Base-by-base conservation (phyloP, 2,113 vertebrate genomes). In the Artemisiospiza belli region DNA sequence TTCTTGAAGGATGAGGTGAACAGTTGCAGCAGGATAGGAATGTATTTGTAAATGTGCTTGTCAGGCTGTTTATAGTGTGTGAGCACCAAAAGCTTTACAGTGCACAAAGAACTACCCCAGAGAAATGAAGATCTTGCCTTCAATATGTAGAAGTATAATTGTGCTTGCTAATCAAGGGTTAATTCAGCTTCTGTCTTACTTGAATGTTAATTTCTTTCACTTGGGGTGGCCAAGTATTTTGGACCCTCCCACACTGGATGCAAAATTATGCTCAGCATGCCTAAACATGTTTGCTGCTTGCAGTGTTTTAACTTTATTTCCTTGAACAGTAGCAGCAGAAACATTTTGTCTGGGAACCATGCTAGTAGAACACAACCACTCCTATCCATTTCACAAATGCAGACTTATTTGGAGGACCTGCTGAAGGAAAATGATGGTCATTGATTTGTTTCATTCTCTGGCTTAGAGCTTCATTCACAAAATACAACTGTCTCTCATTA, bases 181-280 rank as follows among this genome's bases (percentile, higher is more conserved):
- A 96, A 95, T 87, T 89, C 79, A 58, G 57, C 58, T 82, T 74
- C 43, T 90, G 85, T 52, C 74, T 88, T 80, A 61, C 46, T 82
- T 68, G 37, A 92, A 62, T 57, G 41, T 77, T 78, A 25, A 47
- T 79, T 95, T 94, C 39, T 85, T 91, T 91, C 80, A 37, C 58
- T 88, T 87, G 92, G 83, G 89, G 74, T 93, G 92, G 87, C 90
- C 69, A 90, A 93, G 44, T 92, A 90, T 84, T 96, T 90, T 64
- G 54, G 80, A 47, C 86, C 57, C 90, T 92, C 94, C 95, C 92
- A 95, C 76, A 93, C 73, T 93, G 80, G 80, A 88, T 92, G 49
- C 41, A 84, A 90, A 94, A 94, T 92, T 72, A 62, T 83, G 80
- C 61, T 81, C 54, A 77, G 85, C 90, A 58, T 89, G 96, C 91